These are phyloP conservation scores for Chrysolina oricalcia DNA, from an alignment of 2,888 invertebrate genomes.

Conservation along the genomic window DNA sequence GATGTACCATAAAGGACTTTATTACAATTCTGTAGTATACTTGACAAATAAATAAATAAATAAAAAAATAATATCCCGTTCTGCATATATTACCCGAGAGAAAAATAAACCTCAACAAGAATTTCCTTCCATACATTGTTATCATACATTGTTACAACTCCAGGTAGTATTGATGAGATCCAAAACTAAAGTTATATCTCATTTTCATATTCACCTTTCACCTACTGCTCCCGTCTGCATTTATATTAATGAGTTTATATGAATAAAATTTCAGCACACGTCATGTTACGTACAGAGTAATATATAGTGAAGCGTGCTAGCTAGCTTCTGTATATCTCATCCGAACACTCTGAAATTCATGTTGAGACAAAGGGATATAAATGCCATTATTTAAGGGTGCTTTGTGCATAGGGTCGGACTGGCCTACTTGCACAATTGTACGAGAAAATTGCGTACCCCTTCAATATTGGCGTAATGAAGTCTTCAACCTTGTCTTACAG, in stretches of 20 bases:
- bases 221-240: slow-evolving; percentile 17
- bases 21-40: no score
- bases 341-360: slow-evolving; percentile 50
- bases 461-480: no score
- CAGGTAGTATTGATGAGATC: slow-evolving; percentile 1
- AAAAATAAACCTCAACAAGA: background rate
- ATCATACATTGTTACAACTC: background rate
- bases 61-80: no score
- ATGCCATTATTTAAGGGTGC: slow-evolving; percentile 64
- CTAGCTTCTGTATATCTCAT: slow-evolving; percentile 30
- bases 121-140: slow-evolving; percentile 13
- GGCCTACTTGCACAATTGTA: background rate
- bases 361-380: slow-evolving; percentile 63
- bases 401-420: slow-evolving; percentile 11
- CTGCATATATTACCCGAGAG: background rate
- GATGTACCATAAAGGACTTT: no score
- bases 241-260: slow-evolving; percentile 38
- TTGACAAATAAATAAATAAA: no score
- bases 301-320: slow-evolving; percentile 39
- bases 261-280: slow-evolving; percentile 35
- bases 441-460: no score
- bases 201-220: slow-evolving; percentile 12
- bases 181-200: background rate
- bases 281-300: slow-evolving; percentile 33
- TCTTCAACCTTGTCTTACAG: no score